These are phyloP conservation scores for Malthinus flaveolus DNA, from an alignment of 2,888 invertebrate species.

Conservation along the genomic window DNA sequence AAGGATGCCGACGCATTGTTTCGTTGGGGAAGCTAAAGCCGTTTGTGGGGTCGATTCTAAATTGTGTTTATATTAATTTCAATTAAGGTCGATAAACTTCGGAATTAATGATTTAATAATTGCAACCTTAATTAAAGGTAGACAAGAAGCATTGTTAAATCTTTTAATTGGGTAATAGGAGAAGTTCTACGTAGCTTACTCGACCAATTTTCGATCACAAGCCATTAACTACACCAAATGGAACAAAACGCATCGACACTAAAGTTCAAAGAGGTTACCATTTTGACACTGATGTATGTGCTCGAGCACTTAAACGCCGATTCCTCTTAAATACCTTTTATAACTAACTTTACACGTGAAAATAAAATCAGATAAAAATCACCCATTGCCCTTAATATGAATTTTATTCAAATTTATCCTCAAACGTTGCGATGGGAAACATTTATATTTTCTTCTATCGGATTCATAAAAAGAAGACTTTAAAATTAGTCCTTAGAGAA, in stretches of 20 bases:
- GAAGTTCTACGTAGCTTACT: conserved; percentile 10
- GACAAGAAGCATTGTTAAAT: conserved; percentile 12
- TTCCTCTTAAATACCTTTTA: conserved; percentile 22
- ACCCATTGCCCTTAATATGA: conserved; percentile 13
- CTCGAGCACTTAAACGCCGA: conserved; percentile 28
- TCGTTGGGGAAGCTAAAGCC: background rate
- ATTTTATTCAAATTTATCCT: conserved; percentile 25
- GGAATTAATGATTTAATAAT: conserved; percentile 3
- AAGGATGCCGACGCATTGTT: background rate
- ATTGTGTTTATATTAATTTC: background rate
- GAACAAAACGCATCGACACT: conserved; percentile 31
- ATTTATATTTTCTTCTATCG: background rate
- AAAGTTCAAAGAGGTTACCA: conserved; percentile 24
- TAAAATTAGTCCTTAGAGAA: conserved; percentile 5
- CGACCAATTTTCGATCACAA: conserved; percentile 31
- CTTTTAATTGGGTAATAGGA: conserved; percentile 19
- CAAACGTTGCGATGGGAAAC: conserved; percentile 3
- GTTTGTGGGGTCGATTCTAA: no score
- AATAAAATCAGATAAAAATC: conserved; percentile 19
- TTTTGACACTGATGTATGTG: conserved; percentile 34
- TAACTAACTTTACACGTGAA: conserved; percentile 13
- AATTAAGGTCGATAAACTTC: background rate
- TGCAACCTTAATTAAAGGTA: conserved; percentile 1
- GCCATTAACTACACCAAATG: conserved; percentile 31
- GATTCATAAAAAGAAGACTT: background rate